A percentile compares a stretch with the other conserved stretches of the same genome.
Conservation (phyloP, 1,140 invertebrate genomes). For the Zaprionus nigranus region DNA sequence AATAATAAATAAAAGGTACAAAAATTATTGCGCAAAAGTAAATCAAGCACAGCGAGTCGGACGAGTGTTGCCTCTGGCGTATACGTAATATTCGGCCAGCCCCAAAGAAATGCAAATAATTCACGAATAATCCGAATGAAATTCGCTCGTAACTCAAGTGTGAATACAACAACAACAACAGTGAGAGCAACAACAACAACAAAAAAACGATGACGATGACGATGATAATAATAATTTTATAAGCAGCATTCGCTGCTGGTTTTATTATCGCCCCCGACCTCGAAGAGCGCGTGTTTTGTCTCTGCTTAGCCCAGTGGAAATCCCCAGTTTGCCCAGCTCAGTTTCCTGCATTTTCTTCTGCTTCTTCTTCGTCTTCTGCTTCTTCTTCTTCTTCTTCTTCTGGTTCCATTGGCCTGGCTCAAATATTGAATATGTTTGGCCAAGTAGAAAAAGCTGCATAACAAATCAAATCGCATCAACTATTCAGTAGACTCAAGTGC, state of each 20-base stretch:
- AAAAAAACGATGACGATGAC: not conserved
- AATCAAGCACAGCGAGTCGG: conserved; percentile 38
- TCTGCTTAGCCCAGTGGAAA: conserved; percentile 23
- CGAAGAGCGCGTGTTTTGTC: conserved; percentile 7
- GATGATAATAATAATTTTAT: conserved; percentile 22
- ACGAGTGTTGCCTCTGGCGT: conserved; percentile 27
- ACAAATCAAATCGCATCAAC: conserved; percentile 52
- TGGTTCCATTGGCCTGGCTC: conserved; percentile 17
- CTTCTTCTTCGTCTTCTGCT: not conserved
- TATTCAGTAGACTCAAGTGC: conserved; percentile 43
- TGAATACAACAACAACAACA: conserved; percentile 7
- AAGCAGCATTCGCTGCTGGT: conserved; percentile 3
- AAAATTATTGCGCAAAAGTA: conserved; percentile 26
- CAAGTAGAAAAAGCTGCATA: conserved; percentile 37
- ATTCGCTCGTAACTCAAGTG: conserved; percentile 29
- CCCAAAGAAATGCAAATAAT: conserved; percentile 27
- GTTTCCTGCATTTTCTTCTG: not conserved
- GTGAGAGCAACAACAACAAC: not conserved
- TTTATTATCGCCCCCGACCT: conserved; percentile 7
- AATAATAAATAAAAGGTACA: not conserved
- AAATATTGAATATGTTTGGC: conserved; percentile 30
- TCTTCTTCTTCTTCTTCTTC: not conserved
- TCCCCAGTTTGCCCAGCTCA: conserved; percentile 6
- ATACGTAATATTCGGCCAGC: conserved; percentile 61
- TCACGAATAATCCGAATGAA: conserved; percentile 11